These are phyloP conservation scores for Dasysyrphus tricinctus DNA, from an alignment of 2,888 invertebrate genomes.

Conservation along the genomic window DNA sequence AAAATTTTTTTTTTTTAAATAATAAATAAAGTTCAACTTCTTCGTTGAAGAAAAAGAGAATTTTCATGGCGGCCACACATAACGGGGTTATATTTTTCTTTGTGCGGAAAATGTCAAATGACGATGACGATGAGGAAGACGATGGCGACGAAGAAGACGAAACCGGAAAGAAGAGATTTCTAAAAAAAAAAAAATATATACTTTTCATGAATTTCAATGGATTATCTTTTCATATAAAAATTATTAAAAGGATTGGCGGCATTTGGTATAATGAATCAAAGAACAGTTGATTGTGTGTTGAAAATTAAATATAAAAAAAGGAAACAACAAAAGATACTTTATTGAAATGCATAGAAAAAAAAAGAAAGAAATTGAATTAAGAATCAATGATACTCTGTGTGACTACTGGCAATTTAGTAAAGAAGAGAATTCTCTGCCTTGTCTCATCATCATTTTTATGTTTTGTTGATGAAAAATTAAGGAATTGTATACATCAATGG, in stretches of 20 bases:
- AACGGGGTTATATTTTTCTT: constrained; percentile 25
- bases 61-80: constrained; percentile 30
- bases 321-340: neutral
- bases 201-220: constrained; percentile 32
- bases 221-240: constrained; percentile 30
- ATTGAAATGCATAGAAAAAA: neutral
- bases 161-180: constrained; percentile 33
- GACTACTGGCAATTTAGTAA: neutral
- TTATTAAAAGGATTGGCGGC: constrained; percentile 38
- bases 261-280: constrained; percentile 38
- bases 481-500: constrained; percentile 14
- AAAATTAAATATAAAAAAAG: neutral
- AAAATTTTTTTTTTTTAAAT: constrained; percentile 5
- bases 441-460: neutral
- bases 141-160: neutral
- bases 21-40: constrained; percentile 26
- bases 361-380: neutral
- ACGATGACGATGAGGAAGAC: neutral
- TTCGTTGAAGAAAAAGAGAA: neutral
- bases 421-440: neutral
- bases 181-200: neutral
- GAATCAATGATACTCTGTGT: constrained; percentile 7
- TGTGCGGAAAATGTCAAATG: constrained; percentile 43
- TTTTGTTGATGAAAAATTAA: constrained; percentile 20
- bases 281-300: constrained; percentile 15